phyloP scores from a whole-genome alignment of 2,797 vertebrate species.

The Parauchenoglanis punctatus region DNA sequence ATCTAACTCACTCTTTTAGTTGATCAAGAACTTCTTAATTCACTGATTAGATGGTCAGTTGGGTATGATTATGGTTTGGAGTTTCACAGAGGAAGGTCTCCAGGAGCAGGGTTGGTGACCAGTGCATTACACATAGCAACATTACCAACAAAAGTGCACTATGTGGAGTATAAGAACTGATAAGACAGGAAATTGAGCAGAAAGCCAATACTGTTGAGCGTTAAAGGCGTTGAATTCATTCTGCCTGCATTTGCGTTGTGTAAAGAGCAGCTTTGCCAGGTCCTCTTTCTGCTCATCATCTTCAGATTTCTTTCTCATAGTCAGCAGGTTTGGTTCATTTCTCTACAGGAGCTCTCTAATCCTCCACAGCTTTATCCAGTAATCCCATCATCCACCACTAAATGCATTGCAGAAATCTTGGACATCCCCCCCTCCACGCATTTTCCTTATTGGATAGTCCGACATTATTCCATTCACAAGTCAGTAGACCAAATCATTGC shows the following conservation, averaged over 20 bases:
- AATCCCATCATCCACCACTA: slow-evolving; percentile 11
- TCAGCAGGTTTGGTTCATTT: slow-evolving; percentile 1
- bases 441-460: neutral
- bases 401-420: neutral
- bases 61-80: no score
- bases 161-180: no score
- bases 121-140: no score
- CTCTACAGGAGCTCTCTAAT: neutral
- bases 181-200: neutral
- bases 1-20: no score
- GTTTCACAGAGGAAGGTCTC: no score
- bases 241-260: neutral
- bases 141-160: no score
- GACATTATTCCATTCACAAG: neutral
- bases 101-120: no score
- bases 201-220: neutral
- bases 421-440: neutral
- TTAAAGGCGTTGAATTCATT: neutral
- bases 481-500: neutral
- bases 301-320: neutral
- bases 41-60: no score
- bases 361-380: neutral
- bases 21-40: no score
- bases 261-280: neutral
- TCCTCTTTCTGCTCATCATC: neutral